Conservation (phyloP, 2,113 vertebrate species). For the Edolisoma coerulescens region DNA sequence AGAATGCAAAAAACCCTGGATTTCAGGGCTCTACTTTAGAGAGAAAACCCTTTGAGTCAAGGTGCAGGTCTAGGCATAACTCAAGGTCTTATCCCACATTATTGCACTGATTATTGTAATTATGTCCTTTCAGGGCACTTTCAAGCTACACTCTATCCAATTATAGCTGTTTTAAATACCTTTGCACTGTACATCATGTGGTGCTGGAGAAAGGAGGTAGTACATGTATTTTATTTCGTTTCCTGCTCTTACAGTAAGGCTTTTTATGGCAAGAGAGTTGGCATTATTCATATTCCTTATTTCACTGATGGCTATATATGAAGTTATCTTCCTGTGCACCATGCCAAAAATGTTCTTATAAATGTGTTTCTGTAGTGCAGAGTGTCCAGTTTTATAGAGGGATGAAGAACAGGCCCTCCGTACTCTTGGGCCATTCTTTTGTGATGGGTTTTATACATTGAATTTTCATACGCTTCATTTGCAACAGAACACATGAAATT, state of each 20-base stretch:
- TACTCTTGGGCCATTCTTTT: not conserved
- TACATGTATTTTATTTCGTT: not conserved
- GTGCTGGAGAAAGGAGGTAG: not conserved
- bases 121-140: slow-evolving; percentile 50
- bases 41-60: not conserved
- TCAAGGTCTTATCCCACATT: slow-evolving; percentile 20
- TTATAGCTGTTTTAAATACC: slow-evolving; percentile 64
- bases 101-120: slow-evolving; percentile 64
- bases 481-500: not conserved
- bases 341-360: not conserved
- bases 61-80: slow-evolving; percentile 48
- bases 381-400: not conserved
- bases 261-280: not conserved
- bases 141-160: slow-evolving; percentile 42
- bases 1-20: not conserved
- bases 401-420: not conserved
- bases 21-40: not conserved
- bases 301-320: not conserved
- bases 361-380: not conserved
- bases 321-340: not conserved
- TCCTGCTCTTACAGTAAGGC: slow-evolving; percentile 49
- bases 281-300: not conserved
- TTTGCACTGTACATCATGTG: slow-evolving; percentile 38
- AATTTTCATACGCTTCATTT: not conserved
- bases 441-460: not conserved